phyloP scores from a whole-genome alignment of 2,888 invertebrate species.

The Epinotia ramella region DNA sequence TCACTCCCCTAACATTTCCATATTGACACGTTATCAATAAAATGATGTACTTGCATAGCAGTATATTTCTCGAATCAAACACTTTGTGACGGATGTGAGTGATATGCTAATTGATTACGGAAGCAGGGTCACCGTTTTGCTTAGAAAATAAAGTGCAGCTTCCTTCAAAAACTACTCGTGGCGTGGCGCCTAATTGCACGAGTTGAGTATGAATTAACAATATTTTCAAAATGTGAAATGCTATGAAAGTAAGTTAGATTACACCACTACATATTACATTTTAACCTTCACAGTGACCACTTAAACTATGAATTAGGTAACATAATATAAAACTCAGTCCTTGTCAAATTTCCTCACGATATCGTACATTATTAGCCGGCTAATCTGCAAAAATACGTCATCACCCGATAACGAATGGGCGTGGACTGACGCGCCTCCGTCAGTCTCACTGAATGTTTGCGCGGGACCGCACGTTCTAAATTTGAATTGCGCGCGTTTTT shows the following conservation, averaged over 20 bases:
- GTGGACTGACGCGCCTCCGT: slow-evolving; percentile 42
- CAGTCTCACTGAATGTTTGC: slow-evolving; percentile 36
- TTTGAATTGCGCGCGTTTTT: slow-evolving; percentile 34
- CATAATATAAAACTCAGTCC: slow-evolving; percentile 13
- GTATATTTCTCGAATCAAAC: slow-evolving; percentile 4
- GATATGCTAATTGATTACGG: no score
- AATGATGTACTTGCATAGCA: not conserved
- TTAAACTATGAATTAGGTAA: not conserved
- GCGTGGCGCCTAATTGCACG: no score
- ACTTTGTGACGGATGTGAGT: not conserved
- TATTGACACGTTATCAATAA: not conserved
- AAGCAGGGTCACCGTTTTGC: no score
- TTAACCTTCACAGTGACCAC: not conserved
- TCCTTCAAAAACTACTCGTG: no score
- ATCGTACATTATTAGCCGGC: slow-evolving; percentile 17
- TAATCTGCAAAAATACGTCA: slow-evolving; percentile 42
- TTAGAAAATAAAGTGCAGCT: no score
- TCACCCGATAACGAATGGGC: slow-evolving; percentile 38
- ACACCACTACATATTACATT: not conserved
- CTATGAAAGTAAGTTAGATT: no score
- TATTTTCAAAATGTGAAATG: no score
- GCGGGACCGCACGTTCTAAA: slow-evolving; percentile 37
- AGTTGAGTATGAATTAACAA: no score
- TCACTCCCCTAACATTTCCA: no score
- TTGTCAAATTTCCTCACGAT: slow-evolving; percentile 11